Evolutionary conservation across 2,113 vertebrate species (phyloP).

Genomic region (Myotis yumanensis): DNA sequence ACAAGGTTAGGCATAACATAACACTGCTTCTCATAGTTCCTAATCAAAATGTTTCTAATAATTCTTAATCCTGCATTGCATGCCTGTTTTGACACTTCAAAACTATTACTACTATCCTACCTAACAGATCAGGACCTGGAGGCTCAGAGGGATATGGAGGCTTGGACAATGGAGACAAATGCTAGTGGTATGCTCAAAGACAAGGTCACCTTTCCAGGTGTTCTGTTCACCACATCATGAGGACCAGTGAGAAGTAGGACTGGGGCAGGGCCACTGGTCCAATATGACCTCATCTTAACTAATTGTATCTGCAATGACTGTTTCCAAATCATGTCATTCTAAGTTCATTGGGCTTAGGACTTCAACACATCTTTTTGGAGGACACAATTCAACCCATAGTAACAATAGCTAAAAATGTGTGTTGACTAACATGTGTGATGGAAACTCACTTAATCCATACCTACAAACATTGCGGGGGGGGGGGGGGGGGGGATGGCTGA

Average conservation of each 20-base stretch:
- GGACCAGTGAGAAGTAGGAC: accelerated
- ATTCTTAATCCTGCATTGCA: neutral
- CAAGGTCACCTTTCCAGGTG: neutral
- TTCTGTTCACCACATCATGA: neutral
- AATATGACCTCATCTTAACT: neutral
- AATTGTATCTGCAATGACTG: neutral
- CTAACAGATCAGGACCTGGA: neutral
- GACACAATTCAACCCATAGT: too few species aligned
- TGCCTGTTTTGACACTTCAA: neutral
- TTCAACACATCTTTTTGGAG: neutral
- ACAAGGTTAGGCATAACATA: neutral
- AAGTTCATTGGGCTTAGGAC: neutral
- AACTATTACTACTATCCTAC: neutral
- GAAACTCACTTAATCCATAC: neutral
- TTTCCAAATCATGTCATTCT: neutral
- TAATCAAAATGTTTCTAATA: neutral
- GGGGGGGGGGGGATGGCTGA: too few species aligned
- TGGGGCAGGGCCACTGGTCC: neutral
- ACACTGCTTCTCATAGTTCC: neutral
- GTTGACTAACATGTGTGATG: neutral
- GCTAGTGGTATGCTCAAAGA: neutral
- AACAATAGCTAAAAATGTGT: neutral
- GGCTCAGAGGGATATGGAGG: neutral
- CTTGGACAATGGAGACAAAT: too few species aligned
- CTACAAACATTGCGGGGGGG: neutral